A percentile compares a stretch with the other conserved stretches of the same genome.
These are phyloP conservation scores for Drosophila biarmipes DNA, from an alignment of 1,140 invertebrate species.

Conservation along the genomic window DNA sequence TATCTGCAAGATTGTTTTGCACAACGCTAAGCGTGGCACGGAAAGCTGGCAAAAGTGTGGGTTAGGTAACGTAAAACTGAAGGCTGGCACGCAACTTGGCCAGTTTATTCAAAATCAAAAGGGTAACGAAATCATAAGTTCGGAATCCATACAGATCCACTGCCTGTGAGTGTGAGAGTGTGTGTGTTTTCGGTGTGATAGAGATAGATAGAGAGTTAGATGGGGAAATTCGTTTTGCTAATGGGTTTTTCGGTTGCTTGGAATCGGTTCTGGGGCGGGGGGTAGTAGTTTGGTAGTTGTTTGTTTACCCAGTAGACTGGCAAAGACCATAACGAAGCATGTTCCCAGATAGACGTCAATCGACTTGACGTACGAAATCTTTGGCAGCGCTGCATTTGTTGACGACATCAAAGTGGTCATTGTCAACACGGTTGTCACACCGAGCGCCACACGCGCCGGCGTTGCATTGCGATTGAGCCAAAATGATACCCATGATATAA, in stretches of 20 bases:
- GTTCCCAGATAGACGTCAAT: conserved; percentile 99
- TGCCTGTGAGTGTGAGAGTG: conserved; percentile 29
- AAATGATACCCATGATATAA: conserved; percentile 99
- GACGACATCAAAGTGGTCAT: conserved; percentile 99
- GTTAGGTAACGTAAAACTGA: conserved; percentile 26
- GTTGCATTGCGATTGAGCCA: conserved; percentile 97
- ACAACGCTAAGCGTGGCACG: conserved; percentile 74
- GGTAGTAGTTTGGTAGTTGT: conserved; percentile 49
- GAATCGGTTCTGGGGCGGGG: not conserved
- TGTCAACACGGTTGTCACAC: conserved; percentile 98
- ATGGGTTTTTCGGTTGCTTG: conserved; percentile 41
- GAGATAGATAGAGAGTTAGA: conserved; percentile 31
- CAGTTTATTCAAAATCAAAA: conserved; percentile 27
- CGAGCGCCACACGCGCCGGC: conserved; percentile 97
- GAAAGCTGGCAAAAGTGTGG: conserved; percentile 56
- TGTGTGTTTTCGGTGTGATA: conserved; percentile 48
- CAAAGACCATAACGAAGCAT: conserved; percentile 99
- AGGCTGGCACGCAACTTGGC: conserved; percentile 21
- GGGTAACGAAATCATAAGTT: conserved; percentile 36
- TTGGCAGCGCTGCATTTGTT: conserved; percentile 98
- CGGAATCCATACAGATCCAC: conserved; percentile 10
- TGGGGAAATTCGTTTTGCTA: conserved; percentile 61
- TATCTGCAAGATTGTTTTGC: conserved; percentile 49
- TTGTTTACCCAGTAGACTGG: conserved; percentile 94
- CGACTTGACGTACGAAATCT: conserved; percentile 99